phyloP scores from a whole-genome alignment of 2,888 invertebrate genomes.

The Drosophila diplacantha region DNA sequence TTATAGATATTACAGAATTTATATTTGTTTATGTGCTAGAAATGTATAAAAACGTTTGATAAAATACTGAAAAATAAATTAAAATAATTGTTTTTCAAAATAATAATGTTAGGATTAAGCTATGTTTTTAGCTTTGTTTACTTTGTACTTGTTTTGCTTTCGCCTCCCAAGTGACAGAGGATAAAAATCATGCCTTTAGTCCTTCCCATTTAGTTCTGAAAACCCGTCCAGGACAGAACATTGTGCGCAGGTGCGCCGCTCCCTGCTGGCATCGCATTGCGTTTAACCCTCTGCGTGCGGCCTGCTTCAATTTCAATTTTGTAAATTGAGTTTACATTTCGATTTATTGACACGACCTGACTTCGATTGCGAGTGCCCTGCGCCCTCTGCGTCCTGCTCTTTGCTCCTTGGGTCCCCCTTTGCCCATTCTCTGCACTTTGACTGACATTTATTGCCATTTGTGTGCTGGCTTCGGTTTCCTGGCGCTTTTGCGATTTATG shows the following conservation, averaged over 20 bases:
- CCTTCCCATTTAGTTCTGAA: background rate
- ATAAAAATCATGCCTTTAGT: slow-evolving; percentile 32
- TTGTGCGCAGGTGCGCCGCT: slow-evolving; percentile 35
- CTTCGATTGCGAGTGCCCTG: slow-evolving; percentile 26
- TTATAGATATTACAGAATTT: background rate
- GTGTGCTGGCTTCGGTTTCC: slow-evolving; percentile 54
- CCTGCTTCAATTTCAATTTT: slow-evolving; percentile 71
- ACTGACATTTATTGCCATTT: slow-evolving; percentile 73
- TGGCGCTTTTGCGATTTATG: slow-evolving; percentile 59
- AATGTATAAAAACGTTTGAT: background rate
- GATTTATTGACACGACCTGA: slow-evolving; percentile 69
- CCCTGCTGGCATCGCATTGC: slow-evolving; percentile 50
- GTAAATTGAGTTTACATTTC: slow-evolving; percentile 72
- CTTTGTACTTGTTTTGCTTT: slow-evolving; percentile 17
- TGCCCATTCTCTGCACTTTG: slow-evolving; percentile 33
- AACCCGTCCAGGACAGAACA: slow-evolving; percentile 14
- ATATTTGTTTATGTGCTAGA: background rate
- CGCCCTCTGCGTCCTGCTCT: slow-evolving; percentile 16
- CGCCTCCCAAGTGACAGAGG: slow-evolving; percentile 20
- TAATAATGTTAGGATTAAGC: background rate
- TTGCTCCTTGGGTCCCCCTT: slow-evolving; percentile 2
- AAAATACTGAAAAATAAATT: background rate
- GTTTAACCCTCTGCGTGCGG: slow-evolving; percentile 56
- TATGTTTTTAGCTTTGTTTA: slow-evolving; percentile 19
- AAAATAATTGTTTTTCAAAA: background rate